Conservation (phyloP, 2,888 invertebrate species). For the Nebria brevicollis region DNA sequence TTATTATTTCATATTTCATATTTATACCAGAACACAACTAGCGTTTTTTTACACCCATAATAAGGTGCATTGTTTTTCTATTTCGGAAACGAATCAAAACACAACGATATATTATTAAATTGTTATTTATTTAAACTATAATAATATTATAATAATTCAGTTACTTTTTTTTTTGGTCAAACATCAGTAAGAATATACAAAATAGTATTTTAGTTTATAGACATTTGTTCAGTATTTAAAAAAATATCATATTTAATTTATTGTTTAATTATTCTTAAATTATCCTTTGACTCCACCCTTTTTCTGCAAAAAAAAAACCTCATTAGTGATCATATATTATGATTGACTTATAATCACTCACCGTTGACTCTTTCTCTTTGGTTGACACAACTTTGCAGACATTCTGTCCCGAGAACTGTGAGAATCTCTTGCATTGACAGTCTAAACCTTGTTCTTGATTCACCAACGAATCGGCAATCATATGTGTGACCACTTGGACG, state of each 20-base stretch:
- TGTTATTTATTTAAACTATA: neutral
- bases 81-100: neutral
- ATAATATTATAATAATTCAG: conserved; percentile 10
- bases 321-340: neutral
- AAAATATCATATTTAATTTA: conserved; percentile 14
- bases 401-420: conserved; percentile 54
- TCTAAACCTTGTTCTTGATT: conserved; percentile 61
- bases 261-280: conserved; percentile 6
- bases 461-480: conserved; percentile 63
- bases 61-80: neutral
- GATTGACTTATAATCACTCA: conserved; percentile 17
- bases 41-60: neutral
- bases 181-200: conserved; percentile 5
- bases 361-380: conserved; percentile 49
- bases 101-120: neutral
- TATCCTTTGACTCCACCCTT: conserved; percentile 52
- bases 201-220: conserved; percentile 7
- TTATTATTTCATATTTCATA: conserved; percentile 1
- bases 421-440: conserved; percentile 61
- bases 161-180: neutral
- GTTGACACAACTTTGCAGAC: conserved; percentile 55
- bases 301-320: conserved; percentile 52
- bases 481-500: conserved; percentile 66
- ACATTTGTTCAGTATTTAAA: conserved; percentile 7
- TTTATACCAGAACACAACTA: neutral